Percentiles rank a stretch among this genome's conserved stretches.
phyloP scores from a whole-genome alignment of 2,888 invertebrate genomes.

The Polydrusus tereticollis region DNA sequence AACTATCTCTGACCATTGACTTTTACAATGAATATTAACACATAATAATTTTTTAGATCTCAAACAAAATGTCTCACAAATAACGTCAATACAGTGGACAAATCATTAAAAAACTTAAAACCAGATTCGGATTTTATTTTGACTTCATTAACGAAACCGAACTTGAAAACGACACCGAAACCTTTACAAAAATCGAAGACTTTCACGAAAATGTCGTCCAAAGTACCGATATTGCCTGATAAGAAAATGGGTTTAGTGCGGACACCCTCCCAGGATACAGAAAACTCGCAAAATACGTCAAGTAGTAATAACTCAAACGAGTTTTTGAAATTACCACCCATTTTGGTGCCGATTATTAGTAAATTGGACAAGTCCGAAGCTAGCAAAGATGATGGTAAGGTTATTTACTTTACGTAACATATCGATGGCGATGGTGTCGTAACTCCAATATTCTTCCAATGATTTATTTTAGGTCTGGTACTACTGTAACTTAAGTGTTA shows the following conservation, averaged over 20 bases:
- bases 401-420: too few relatives aligned
- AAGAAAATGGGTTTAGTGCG: constrained; percentile 68
- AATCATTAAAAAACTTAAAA: constrained; percentile 60
- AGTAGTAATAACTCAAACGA: constrained; percentile 71
- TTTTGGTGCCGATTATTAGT: constrained; percentile 77
- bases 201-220: constrained; percentile 50
- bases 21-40: too few relatives aligned
- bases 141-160: constrained; percentile 62
- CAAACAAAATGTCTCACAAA: constrained; percentile 72
- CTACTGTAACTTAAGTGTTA: too few relatives aligned
- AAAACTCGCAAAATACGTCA: constrained; percentile 73
- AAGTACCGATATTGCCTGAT: constrained; percentile 68
- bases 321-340: constrained; percentile 76
- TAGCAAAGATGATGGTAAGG: constrained; percentile 17
- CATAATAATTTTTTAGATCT: constrained; percentile 70
- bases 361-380: constrained; percentile 69
- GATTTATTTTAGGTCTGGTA: too few relatives aligned
- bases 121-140: constrained; percentile 65
- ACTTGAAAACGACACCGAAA: constrained; percentile 44
- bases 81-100: constrained; percentile 59
- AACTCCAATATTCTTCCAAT: too few relatives aligned
- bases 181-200: constrained; percentile 54
- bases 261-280: constrained; percentile 72
- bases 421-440: too few relatives aligned
- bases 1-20: too few relatives aligned